Evolutionary conservation across 2,888 invertebrate genomes (phyloP).

Genomic region (Acrobasis suavella): DNA sequence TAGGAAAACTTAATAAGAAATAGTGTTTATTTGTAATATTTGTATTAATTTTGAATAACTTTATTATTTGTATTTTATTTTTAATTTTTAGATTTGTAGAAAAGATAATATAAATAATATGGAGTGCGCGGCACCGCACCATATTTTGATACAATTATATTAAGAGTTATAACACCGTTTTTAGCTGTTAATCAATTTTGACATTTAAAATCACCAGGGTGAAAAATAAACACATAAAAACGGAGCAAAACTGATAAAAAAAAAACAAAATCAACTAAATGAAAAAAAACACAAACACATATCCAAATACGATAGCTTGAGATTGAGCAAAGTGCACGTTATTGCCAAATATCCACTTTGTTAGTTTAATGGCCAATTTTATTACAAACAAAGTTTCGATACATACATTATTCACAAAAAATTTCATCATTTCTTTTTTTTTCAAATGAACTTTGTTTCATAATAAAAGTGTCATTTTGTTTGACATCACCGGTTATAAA

Average conservation of each 20-base stretch:
- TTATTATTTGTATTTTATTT: slow-evolving; percentile 11
- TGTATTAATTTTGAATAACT: background rate
- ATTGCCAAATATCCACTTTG: slow-evolving; percentile 61
- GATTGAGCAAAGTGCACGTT: slow-evolving; percentile 71
- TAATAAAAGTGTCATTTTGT: slow-evolving; percentile 60
- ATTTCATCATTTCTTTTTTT: background rate
- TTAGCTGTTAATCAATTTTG: slow-evolving; percentile 29
- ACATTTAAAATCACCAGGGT: slow-evolving; percentile 28
- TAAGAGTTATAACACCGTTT: slow-evolving; percentile 11
- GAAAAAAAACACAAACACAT: slow-evolving; percentile 56
- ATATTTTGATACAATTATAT: slow-evolving; percentile 30
- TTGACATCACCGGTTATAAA: slow-evolving; percentile 47
- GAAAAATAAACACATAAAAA: slow-evolving; percentile 38
- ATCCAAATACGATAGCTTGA: slow-evolving; percentile 65
- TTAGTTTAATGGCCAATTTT: slow-evolving; percentile 53
- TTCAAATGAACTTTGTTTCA: slow-evolving; percentile 54
- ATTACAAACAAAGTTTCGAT: slow-evolving; percentile 65
- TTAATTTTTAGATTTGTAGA: background rate
- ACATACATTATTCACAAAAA: background rate
- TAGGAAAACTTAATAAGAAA: background rate
- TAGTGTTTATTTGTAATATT: background rate
- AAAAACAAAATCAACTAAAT: slow-evolving; percentile 40
- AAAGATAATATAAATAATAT: slow-evolving; percentile 24
- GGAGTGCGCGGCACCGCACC: slow-evolving; percentile 59
- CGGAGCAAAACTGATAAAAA: slow-evolving; percentile 38